Conservation (phyloP, 2,888 invertebrate species). For the Ecliptopera silaceata region DNA sequence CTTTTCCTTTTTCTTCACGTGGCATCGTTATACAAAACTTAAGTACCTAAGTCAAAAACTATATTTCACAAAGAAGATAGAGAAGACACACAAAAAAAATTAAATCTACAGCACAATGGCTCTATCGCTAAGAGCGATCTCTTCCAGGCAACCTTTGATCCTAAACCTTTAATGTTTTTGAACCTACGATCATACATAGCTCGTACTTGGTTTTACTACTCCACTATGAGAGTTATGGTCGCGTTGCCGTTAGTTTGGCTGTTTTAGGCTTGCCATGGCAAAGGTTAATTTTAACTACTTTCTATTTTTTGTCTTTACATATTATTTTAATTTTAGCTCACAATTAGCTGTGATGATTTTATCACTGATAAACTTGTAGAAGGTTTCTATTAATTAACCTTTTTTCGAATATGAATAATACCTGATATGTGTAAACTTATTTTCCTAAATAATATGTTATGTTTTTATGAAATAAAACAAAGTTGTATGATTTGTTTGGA, state of each 20-base stretch:
- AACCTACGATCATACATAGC: not conserved
- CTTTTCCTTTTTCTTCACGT: too few relatives aligned
- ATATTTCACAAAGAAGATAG: too few relatives aligned
- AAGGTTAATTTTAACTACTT: conserved; percentile 36
- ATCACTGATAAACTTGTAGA: not conserved
- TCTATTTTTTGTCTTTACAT: conserved; percentile 22
- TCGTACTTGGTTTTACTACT: not conserved
- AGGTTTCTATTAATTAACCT: not conserved
- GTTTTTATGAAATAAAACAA: conserved; percentile 49
- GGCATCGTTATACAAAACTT: too few relatives aligned
- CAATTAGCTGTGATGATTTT: conserved; percentile 2
- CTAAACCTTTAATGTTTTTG: too few relatives aligned
- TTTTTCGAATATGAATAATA: too few relatives aligned
- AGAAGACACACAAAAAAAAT: too few relatives aligned
- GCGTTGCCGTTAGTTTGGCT: conserved; percentile 31
- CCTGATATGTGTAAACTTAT: too few relatives aligned
- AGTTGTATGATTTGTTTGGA: conserved; percentile 41
- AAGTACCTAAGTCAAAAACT: too few relatives aligned
- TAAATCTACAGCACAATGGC: too few relatives aligned
- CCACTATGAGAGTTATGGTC: conserved; percentile 9
- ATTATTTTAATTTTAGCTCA: conserved; percentile 21
- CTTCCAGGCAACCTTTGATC: too few relatives aligned
- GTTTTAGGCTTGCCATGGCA: conserved; percentile 28
- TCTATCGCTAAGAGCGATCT: too few relatives aligned
- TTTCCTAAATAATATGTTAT: too few relatives aligned